Evolutionary conservation across 2,797 vertebrate genomes (phyloP).

Genomic region (Helicolenus hilgendorfi): DNA sequence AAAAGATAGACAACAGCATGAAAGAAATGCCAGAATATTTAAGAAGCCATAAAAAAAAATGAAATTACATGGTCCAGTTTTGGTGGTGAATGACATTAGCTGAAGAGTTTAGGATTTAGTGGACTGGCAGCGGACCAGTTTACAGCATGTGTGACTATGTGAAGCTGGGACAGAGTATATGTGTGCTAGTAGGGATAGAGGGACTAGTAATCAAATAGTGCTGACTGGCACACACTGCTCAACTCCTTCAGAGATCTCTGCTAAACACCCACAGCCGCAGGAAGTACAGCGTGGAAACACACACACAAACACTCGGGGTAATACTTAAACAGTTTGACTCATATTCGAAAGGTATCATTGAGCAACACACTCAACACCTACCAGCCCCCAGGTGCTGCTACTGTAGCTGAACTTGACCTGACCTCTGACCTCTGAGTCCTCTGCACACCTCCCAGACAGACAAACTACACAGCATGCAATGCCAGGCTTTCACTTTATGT

Average conservation of each 20-base stretch:
- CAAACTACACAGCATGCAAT: neutral
- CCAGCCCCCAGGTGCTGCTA: neutral
- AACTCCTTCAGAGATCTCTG: constrained; percentile 43
- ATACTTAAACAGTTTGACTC: neutral
- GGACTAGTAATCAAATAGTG: constrained; percentile 40
- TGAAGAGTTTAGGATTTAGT: neutral
- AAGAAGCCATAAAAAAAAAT: no score
- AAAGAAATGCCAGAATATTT: neutral
- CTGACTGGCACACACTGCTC: constrained; percentile 28
- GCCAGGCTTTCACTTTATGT: neutral
- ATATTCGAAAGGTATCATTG: neutral
- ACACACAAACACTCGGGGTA: neutral
- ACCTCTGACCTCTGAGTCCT: constrained; percentile 28
- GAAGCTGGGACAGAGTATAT: neutral
- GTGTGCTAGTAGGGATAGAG: neutral
- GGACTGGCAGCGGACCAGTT: neutral
- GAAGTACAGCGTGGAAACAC: neutral
- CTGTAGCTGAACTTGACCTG: constrained; percentile 29
- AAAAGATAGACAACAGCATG: neutral
- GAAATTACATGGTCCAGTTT: neutral
- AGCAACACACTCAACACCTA: neutral
- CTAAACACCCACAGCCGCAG: constrained; percentile 28
- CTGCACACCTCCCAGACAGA: neutral
- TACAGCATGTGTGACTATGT: neutral
- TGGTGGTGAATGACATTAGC: neutral